Conservation (phyloP, 2,888 invertebrate species). For the Cryptops parisi region DNA sequence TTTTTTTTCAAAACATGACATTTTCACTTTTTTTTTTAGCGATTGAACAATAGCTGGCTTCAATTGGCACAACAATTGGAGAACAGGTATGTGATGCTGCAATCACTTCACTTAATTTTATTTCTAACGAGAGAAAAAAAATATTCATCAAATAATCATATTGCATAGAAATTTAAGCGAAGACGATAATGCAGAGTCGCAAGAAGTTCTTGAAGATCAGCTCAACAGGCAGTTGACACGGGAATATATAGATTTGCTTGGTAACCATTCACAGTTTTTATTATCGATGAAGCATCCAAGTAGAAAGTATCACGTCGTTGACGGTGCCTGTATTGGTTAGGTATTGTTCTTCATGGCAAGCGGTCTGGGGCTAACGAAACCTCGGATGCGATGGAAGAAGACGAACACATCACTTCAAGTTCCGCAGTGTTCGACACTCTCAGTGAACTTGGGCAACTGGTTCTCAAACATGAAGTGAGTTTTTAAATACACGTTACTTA, state of each 20-base stretch:
- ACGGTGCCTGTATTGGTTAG: too few relatives aligned
- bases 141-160: neutral
- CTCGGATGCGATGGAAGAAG: conserved; percentile 46
- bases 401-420: conserved; percentile 27
- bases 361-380: conserved; percentile 2
- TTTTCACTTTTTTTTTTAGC: conserved; percentile 23
- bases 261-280: too few relatives aligned
- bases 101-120: neutral
- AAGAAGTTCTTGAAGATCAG: conserved; percentile 17
- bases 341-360: conserved; percentile 53
- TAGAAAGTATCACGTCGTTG: conserved; percentile 41
- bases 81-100: conserved; percentile 22
- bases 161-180: neutral
- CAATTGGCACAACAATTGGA: conserved; percentile 26
- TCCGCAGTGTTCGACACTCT: conserved; percentile 40
- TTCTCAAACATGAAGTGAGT: conserved; percentile 36
- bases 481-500: too few relatives aligned
- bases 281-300: too few relatives aligned
- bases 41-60: conserved; percentile 26
- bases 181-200: conserved; percentile 13
- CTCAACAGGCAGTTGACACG: conserved; percentile 69
- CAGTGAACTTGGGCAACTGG: conserved; percentile 61
- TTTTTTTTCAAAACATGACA: too few relatives aligned
- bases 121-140: neutral
- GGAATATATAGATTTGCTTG: conserved; percentile 69